Evolutionary conservation across 2,888 invertebrate genomes (phyloP).

Genomic region (Thelaira solivaga): DNA sequence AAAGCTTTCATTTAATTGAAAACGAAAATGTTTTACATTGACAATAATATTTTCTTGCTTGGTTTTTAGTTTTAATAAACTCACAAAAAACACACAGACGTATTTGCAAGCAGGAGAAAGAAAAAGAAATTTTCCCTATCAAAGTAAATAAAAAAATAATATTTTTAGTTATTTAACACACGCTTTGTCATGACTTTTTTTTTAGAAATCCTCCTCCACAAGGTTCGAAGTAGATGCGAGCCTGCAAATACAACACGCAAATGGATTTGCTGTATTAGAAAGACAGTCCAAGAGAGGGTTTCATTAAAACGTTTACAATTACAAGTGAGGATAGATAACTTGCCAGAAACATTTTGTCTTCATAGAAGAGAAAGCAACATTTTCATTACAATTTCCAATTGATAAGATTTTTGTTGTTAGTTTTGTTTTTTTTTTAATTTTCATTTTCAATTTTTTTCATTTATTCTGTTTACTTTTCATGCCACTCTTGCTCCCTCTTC

Average conservation of each 20-base stretch:
- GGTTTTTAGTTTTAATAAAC: neutral
- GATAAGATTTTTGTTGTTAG: conserved; percentile 4
- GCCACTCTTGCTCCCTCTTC: neutral
- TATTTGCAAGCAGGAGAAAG: too few relatives aligned
- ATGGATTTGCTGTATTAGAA: too few relatives aligned
- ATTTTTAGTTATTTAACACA: too few relatives aligned
- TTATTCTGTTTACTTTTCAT: neutral
- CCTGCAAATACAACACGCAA: too few relatives aligned
- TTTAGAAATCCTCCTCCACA: too few relatives aligned
- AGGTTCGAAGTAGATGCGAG: too few relatives aligned
- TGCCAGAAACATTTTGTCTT: conserved; percentile 6
- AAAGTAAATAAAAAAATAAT: too few relatives aligned
- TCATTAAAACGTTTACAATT: conserved; percentile 5
- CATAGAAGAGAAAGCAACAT: conserved; percentile 56
- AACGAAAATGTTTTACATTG: conserved; percentile 48
- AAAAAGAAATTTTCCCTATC: too few relatives aligned
- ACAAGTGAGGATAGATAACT: neutral
- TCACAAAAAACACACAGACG: neutral
- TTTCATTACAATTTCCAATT: conserved; percentile 43
- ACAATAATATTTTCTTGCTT: conserved; percentile 48
- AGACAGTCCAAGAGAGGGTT: conserved; percentile 14
- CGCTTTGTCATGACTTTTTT: too few relatives aligned
- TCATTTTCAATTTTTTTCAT: conserved; percentile 4
- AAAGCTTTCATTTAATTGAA: conserved; percentile 55
- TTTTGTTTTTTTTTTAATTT: neutral